A percentile compares a stretch with the other conserved stretches of the same genome.
phyloP scores from a whole-genome alignment of 2,888 invertebrate species.

The Meta bourneti region DNA sequence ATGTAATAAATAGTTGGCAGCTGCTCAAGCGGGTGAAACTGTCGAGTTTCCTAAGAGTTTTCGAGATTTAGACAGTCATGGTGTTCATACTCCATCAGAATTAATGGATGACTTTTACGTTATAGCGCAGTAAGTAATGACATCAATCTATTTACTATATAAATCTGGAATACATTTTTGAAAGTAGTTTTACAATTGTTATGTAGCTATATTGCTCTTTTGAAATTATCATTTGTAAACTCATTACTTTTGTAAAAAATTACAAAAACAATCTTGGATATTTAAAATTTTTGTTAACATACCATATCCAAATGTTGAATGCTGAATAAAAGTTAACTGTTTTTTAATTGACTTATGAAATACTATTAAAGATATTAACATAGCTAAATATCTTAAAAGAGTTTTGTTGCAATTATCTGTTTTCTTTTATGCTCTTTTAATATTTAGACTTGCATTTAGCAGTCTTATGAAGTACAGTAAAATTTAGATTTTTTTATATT shows the following conservation, averaged over 20 bases:
- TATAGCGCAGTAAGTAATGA: constrained; percentile 85
- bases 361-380: too few relatives aligned
- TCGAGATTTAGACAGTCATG: constrained; percentile 39
- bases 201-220: background rate
- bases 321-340: too few relatives aligned
- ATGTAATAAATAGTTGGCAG: constrained; percentile 37
- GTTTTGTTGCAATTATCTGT: background rate
- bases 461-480: background rate
- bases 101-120: constrained; percentile 95
- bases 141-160: background rate
- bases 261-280: background rate
- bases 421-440: background rate
- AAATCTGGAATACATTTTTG: background rate
- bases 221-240: background rate
- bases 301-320: background rate
- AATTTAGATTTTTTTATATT: constrained; percentile 6
- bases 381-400: background rate
- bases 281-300: background rate
- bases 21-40: constrained; percentile 58
- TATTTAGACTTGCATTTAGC: background rate
- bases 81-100: constrained; percentile 86
- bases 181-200: background rate
- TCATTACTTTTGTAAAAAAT: background rate
- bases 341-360: too few relatives aligned
- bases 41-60: constrained; percentile 40